phyloP scores from a whole-genome alignment of 2,888 invertebrate genomes.

The Epistrophella euchroma region DNA sequence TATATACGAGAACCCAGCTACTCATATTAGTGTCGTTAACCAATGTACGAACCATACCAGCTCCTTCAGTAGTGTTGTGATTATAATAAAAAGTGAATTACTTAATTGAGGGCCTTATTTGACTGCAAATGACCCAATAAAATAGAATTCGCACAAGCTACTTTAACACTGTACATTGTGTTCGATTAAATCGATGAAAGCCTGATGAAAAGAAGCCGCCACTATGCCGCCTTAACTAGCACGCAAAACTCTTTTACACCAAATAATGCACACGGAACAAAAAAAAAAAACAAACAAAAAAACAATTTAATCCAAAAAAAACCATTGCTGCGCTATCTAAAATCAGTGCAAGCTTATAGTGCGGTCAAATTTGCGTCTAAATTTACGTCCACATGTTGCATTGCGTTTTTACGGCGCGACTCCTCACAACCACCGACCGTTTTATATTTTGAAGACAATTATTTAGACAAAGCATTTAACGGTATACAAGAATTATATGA shows the following conservation, averaged over 20 bases:
- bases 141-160: constrained; percentile 35
- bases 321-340: constrained; percentile 43
- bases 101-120: constrained; percentile 59
- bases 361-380: constrained; percentile 37
- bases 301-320: background rate
- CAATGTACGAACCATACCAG: background rate
- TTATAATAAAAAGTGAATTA: constrained; percentile 59
- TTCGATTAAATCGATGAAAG: constrained; percentile 47
- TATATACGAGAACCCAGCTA: background rate
- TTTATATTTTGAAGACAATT: constrained; percentile 43
- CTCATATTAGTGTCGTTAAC: background rate
- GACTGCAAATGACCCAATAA: constrained; percentile 53
- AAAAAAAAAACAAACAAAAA: background rate
- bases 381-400: constrained; percentile 44
- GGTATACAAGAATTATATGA: background rate
- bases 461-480: constrained; percentile 64
- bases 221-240: constrained; percentile 8
- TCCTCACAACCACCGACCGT: background rate
- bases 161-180: constrained; percentile 7
- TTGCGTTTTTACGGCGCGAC: background rate
- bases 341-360: constrained; percentile 45
- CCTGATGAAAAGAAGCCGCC: constrained; percentile 66
- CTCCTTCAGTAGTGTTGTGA: constrained; percentile 27
- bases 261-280: constrained; percentile 3
- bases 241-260: constrained; percentile 66